These are phyloP conservation scores for Etheostoma cragini DNA, from an alignment of 2,113 vertebrate species.

Conservation along the genomic window DNA sequence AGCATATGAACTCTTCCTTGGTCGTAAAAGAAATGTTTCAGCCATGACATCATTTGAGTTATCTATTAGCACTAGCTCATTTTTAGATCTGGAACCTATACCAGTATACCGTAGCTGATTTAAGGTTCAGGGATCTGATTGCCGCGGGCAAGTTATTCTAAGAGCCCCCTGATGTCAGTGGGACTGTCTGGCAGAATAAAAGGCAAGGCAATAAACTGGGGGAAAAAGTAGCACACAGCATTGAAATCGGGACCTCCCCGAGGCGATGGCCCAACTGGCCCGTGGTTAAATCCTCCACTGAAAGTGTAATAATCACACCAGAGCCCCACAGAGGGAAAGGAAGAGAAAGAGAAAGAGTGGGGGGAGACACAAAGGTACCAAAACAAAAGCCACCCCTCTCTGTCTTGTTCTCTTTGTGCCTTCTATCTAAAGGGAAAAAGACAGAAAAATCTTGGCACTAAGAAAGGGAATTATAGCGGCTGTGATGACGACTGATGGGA, in stretches of 20 bases:
- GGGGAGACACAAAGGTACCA: slow-evolving; percentile 76
- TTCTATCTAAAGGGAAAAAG: slow-evolving; percentile 56
- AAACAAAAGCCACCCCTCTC: slow-evolving; percentile 84
- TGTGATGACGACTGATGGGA: slow-evolving; percentile 74
- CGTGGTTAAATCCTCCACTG: slow-evolving; percentile 89
- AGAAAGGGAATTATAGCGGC: slow-evolving; percentile 76
- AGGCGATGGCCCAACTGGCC: slow-evolving; percentile 88
- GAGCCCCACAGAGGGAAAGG: slow-evolving; percentile 78
- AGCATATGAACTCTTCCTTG: background rate
- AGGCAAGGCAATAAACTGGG: slow-evolving; percentile 87
- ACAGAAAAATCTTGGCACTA: slow-evolving; percentile 55
- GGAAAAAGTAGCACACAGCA: slow-evolving; percentile 84
- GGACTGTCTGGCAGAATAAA: slow-evolving; percentile 88
- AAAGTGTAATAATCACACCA: slow-evolving; percentile 89
- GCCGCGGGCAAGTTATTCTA: slow-evolving; percentile 88
- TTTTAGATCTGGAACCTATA: slow-evolving; percentile 82
- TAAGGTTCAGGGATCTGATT: slow-evolving; percentile 84
- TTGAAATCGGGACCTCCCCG: slow-evolving; percentile 87
- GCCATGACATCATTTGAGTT: slow-evolving; percentile 61
- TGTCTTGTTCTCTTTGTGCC: slow-evolving; percentile 81
- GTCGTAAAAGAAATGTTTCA: slow-evolving; percentile 48
- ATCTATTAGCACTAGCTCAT: slow-evolving; percentile 74
- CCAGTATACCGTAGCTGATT: slow-evolving; percentile 82
- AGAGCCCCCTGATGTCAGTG: slow-evolving; percentile 87
- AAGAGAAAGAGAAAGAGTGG: slow-evolving; percentile 61